Percentiles rank a stretch among this genome's conserved stretches.
These are phyloP conservation scores for Limosa lapponica DNA, from an alignment of 2,797 vertebrate genomes.

Conservation along the genomic window DNA sequence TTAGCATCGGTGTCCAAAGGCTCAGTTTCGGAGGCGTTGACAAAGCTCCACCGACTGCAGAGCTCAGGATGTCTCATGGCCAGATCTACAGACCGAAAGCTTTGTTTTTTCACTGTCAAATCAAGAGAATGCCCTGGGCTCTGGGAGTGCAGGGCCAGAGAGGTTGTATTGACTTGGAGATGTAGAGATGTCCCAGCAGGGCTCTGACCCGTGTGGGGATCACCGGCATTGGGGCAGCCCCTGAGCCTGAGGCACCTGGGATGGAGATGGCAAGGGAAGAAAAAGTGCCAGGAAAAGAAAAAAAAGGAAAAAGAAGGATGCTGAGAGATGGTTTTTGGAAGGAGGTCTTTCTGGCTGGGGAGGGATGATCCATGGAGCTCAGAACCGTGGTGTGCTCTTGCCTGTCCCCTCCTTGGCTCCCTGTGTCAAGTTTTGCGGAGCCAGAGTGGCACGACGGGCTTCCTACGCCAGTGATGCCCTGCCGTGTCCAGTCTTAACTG, in stretches of 20 bases:
- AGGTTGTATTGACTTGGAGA: rapidly evolving
- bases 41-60: not conserved
- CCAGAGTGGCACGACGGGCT: not conserved
- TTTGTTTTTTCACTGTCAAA: not conserved
- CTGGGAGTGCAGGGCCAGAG: rapidly evolving
- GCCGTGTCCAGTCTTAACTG: not conserved
- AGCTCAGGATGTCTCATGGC: not conserved
- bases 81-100: not conserved
- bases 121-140: rapidly evolving
- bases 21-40: rapidly evolving
- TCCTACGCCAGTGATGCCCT: not conserved
- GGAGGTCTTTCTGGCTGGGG: not conserved
- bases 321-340: not conserved
- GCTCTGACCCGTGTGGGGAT: not conserved
- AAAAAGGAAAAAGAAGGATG: not conserved
- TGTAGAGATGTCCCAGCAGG: rapidly evolving
- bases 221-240: rapidly evolving
- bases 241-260: rapidly evolving
- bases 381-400: not conserved
- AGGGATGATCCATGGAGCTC: not conserved
- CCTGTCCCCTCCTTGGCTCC: rapidly evolving
- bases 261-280: not conserved
- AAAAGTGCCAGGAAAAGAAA: not conserved
- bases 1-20: not conserved
- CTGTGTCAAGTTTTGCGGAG: not conserved